Evolutionary conservation across 2,797 vertebrate species (phyloP).

Genomic region (Moxostoma hubbsi): DNA sequence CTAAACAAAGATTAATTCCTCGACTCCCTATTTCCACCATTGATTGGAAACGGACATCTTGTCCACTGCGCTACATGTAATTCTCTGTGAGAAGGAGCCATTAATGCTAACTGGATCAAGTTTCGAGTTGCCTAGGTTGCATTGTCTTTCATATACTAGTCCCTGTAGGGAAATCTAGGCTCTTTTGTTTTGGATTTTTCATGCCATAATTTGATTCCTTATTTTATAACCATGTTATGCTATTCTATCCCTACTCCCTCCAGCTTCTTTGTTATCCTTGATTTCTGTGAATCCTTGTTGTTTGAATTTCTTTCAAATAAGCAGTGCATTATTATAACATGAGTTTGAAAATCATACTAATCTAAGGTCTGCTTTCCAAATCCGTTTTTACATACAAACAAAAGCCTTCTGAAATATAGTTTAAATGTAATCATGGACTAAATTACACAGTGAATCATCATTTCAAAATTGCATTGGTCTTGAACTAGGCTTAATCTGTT

Average conservation of each 20-base stretch:
- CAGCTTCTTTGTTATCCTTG: not conserved
- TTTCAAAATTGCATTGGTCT: not conserved
- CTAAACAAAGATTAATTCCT: slow-evolving; percentile 49
- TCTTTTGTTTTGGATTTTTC: slow-evolving; percentile 17
- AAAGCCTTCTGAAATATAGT: not conserved
- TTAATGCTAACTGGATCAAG: slow-evolving; percentile 28
- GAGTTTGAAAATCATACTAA: not conserved
- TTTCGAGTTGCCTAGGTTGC: slow-evolving; percentile 1
- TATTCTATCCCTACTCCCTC: not conserved
- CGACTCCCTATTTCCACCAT: slow-evolving; percentile 15
- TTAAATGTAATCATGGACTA: not conserved
- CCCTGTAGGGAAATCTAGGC: not conserved
- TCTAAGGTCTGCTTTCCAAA: not conserved
- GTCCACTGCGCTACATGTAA: slow-evolving; percentile 38
- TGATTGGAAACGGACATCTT: slow-evolving; percentile 48
- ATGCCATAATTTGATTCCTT: slow-evolving; percentile 1
- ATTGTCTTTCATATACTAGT: slow-evolving; percentile 13
- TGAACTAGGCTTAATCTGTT: not conserved
- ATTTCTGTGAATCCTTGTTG: not conserved
- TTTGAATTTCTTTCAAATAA: slow-evolving; percentile 7
- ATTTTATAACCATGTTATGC: not conserved
- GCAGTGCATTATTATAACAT: not conserved
- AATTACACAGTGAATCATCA: not conserved
- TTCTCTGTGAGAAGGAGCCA: slow-evolving; percentile 35
- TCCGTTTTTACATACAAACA: not conserved